A percentile compares a stretch with the other conserved stretches of the same genome.
These are phyloP conservation scores for Ichneumoninae sp. DNA, from an alignment of 2,888 invertebrate species.

Conservation along the genomic window DNA sequence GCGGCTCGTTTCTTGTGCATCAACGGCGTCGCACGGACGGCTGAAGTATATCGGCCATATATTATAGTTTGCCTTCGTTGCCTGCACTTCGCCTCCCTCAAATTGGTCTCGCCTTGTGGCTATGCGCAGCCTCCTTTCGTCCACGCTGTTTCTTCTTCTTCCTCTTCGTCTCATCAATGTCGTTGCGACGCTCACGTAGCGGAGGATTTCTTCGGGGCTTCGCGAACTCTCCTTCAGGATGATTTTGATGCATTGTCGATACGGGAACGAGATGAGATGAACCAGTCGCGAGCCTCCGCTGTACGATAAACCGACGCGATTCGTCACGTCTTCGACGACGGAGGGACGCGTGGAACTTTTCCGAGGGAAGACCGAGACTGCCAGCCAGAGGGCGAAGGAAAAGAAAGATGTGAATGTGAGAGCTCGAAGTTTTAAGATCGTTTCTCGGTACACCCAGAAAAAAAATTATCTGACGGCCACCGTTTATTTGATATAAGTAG, in stretches of 20 bases:
- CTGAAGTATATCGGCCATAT: constrained; percentile 26
- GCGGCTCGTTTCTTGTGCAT: constrained; percentile 3
- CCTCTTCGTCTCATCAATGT: constrained; percentile 14
- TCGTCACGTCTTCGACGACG: constrained; percentile 64
- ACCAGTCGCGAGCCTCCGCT: constrained; percentile 33
- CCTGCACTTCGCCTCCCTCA: constrained; percentile 22
- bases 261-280: constrained; percentile 18
- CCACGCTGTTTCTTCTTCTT: constrained; percentile 21
- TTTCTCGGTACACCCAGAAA: neutral
- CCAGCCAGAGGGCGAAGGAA: constrained; percentile 16
- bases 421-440: neutral
- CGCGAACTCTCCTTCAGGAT: constrained; percentile 30
- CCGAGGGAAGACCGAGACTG: neutral
- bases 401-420: constrained; percentile 1
- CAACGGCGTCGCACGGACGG: constrained; percentile 1
- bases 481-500: too few relatives aligned
- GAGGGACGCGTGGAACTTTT: constrained; percentile 20
- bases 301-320: constrained; percentile 65
- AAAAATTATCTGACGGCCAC: too few relatives aligned
- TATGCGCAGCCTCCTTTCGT: constrained; percentile 1
- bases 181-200: constrained; percentile 24
- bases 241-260: constrained; percentile 69
- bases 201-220: neutral
- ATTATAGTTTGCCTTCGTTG: constrained; percentile 32
- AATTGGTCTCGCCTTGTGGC: constrained; percentile 13